These are phyloP conservation scores for Lethenteron camtschaticum DNA, from an alignment of 2,113 vertebrate species.

Conservation along the genomic window DNA sequence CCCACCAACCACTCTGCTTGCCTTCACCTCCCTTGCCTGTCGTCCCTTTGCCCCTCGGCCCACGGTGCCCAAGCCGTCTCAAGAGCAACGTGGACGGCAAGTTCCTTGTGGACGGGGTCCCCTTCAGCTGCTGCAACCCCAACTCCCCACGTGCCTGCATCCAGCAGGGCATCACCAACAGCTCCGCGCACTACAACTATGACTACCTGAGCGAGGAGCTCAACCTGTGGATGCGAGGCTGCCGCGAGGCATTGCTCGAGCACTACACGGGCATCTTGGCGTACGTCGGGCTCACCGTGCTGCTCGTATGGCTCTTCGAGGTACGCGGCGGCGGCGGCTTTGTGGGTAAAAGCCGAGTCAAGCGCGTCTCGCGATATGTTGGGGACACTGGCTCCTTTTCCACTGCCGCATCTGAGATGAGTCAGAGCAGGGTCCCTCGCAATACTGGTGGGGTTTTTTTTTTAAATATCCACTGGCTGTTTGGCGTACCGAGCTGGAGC, in stretches of 20 bases:
- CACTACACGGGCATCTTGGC: constrained; percentile 42
- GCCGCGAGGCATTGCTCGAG: constrained; percentile 40
- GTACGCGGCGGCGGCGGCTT: constrained; percentile 15
- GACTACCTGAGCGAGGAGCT: constrained; percentile 39
- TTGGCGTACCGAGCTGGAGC: no score
- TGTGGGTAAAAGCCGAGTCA: no score
- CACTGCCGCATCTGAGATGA: no score
- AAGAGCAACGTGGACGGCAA: constrained; percentile 46
- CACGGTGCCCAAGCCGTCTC: constrained; percentile 23
- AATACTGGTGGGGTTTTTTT: no score
- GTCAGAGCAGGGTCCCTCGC: no score
- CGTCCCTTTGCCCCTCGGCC: constrained; percentile 7
- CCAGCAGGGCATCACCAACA: constrained; percentile 49
- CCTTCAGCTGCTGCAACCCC: constrained; percentile 58
- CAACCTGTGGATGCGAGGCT: constrained; percentile 49
- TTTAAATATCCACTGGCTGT: no score
- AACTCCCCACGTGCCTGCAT: constrained; percentile 51
- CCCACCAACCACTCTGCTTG: no score
- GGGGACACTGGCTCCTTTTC: no score
- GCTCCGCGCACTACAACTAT: constrained; percentile 49
- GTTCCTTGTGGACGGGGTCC: constrained; percentile 42
- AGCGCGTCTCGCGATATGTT: no score
- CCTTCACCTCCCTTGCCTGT: no score
- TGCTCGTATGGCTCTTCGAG: constrained; percentile 57
- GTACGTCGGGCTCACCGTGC: constrained; percentile 34